Conservation (phyloP, 1,140 invertebrate species). For the Musca domestica region DNA sequence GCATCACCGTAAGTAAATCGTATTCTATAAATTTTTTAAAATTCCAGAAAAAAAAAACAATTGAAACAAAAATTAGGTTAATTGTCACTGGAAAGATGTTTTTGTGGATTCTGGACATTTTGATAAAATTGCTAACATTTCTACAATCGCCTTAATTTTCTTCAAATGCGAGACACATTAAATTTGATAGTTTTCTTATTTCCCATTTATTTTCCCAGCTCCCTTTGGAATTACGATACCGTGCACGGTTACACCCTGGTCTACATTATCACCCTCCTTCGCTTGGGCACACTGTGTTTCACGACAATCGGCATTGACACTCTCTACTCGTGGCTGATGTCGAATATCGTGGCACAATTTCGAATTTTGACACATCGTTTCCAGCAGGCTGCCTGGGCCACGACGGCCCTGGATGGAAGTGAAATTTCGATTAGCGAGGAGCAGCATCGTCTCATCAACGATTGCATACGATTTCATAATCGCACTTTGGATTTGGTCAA, state of each 20-base stretch:
- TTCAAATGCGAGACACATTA: neutral
- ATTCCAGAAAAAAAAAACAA: too few relatives aligned
- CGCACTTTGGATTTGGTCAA: constrained; percentile 28
- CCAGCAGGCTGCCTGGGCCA: neutral
- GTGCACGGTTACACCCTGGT: neutral
- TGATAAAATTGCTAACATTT: too few relatives aligned
- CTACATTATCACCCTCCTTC: neutral
- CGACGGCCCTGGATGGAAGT: neutral
- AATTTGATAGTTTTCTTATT: neutral
- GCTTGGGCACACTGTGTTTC: neutral
- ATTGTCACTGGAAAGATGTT: too few relatives aligned
- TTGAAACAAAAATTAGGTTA: too few relatives aligned
- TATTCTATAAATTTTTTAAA: too few relatives aligned
- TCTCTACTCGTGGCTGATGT: constrained; percentile 1
- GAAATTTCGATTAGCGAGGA: neutral
- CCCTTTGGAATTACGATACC: neutral
- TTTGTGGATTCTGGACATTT: too few relatives aligned
- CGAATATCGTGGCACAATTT: constrained; percentile 31
- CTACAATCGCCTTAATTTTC: neutral
- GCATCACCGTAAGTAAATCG: constrained; percentile 2
- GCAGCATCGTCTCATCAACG: neutral
- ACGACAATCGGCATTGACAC: neutral
- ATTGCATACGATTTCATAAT: constrained; percentile 29
- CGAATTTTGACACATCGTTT: constrained; percentile 24
- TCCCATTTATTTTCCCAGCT: neutral